Percentiles rank a stretch among this genome's conserved stretches.
These are phyloP conservation scores for Hoplodrina blanda DNA, from an alignment of 2,888 invertebrate genomes.

Conservation along the genomic window DNA sequence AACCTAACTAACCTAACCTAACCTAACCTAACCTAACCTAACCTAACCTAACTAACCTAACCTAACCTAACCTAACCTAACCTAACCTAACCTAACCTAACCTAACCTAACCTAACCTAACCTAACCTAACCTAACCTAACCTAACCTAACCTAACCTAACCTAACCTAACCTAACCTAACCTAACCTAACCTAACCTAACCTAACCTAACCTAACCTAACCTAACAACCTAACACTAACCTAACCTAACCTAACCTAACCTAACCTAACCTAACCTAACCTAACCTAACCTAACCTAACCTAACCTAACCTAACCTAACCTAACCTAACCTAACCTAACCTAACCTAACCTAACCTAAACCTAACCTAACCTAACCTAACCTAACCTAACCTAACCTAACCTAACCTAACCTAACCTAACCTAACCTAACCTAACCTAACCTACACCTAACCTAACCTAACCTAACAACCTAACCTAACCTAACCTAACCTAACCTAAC, in stretches of 20 bases:
- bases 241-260: too few species aligned
- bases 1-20: constrained; percentile 22
- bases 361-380: too few species aligned
- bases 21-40: constrained; percentile 18
- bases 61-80: constrained; percentile 12
- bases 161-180: too few species aligned
- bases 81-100: constrained; percentile 45
- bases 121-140: constrained; percentile 38
- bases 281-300: constrained; percentile 21
- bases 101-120: constrained; percentile 48
- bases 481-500: constrained; percentile 49
- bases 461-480: constrained; percentile 20
- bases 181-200: too few species aligned
- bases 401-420: constrained; percentile 36
- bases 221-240: too few species aligned
- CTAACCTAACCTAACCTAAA: too few species aligned
- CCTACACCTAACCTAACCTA: constrained; percentile 55
- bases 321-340: constrained; percentile 46
- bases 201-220: too few species aligned
- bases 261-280: too few species aligned
- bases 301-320: constrained; percentile 29
- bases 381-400: too few species aligned
- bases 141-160: too few species aligned
- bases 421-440: constrained; percentile 59
- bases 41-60: constrained; percentile 15